Conservation (phyloP, 1,140 invertebrate genomes). For the Drosophila cardini region DNA sequence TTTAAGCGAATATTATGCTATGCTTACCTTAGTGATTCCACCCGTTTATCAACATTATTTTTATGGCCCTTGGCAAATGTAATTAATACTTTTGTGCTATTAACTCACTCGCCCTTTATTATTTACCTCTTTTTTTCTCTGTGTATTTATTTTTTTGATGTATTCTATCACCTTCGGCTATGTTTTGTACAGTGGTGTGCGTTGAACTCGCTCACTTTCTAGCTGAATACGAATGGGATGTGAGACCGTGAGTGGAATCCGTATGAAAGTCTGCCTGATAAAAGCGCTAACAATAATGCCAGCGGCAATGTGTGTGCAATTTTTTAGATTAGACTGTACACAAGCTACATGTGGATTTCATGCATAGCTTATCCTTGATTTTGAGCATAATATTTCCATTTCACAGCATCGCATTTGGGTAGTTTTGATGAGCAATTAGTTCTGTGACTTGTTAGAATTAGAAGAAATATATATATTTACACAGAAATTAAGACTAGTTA, state of each 20-base stretch:
- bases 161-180: constrained; percentile 18
- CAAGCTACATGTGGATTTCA: constrained; percentile 5
- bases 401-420: neutral
- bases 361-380: constrained; percentile 53
- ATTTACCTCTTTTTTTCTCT: neutral
- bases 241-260: constrained; percentile 23
- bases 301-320: constrained; percentile 46
- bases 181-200: constrained; percentile 16
- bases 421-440: neutral
- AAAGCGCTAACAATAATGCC: constrained; percentile 66
- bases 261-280: constrained; percentile 60
- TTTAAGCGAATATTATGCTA: neutral
- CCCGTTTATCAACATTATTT: constrained; percentile 28
- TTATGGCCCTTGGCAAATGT: constrained; percentile 21
- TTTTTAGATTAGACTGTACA: constrained; percentile 5
- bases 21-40: neutral
- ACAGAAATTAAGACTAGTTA: neutral
- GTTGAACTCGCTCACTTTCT: constrained; percentile 59
- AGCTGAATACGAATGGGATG: constrained; percentile 56
- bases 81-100: constrained; percentile 35
- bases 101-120: constrained; percentile 3
- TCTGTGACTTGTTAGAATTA: neutral
- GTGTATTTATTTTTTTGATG: constrained; percentile 12
- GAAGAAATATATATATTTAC: neutral
- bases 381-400: constrained; percentile 20